These are phyloP conservation scores for Sericinus montela DNA, from an alignment of 2,888 invertebrate genomes.

Conservation along the genomic window DNA sequence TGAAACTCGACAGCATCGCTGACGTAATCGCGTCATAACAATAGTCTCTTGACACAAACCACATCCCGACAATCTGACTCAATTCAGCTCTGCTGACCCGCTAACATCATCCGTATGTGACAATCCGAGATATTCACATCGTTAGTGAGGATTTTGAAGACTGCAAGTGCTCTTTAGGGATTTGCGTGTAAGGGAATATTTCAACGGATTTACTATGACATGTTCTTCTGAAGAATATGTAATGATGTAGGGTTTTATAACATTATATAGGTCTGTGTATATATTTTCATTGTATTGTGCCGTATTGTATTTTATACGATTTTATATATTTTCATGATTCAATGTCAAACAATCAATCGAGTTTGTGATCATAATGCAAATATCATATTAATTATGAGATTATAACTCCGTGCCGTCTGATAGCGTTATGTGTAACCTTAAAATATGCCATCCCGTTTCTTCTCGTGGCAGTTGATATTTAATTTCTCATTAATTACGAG, in stretches of 20 bases:
- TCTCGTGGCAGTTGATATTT: no score
- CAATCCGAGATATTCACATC: conserved; percentile 42
- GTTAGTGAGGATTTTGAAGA: conserved; percentile 47
- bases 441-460: no score
- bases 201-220: conserved; percentile 15
- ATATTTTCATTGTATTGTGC: not conserved
- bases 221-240: conserved; percentile 14
- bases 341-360: no score
- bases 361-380: no score
- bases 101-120: conserved; percentile 45
- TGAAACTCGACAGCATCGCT: conserved; percentile 20
- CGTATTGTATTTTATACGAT: no score
- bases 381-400: no score
- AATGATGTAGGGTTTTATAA: conserved; percentile 13
- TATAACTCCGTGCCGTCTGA: no score
- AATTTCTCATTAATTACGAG: no score
- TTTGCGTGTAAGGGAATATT: conserved; percentile 21
- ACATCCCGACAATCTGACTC: conserved; percentile 18
- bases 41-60: conserved; percentile 27
- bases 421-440: no score
- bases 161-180: conserved; percentile 35
- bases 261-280: not conserved
- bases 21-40: conserved; percentile 28
- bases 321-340: no score
- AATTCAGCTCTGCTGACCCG: conserved; percentile 37